Evolutionary conservation across 2,888 invertebrate genomes (phyloP).

Genomic region (Melieria omissa): DNA sequence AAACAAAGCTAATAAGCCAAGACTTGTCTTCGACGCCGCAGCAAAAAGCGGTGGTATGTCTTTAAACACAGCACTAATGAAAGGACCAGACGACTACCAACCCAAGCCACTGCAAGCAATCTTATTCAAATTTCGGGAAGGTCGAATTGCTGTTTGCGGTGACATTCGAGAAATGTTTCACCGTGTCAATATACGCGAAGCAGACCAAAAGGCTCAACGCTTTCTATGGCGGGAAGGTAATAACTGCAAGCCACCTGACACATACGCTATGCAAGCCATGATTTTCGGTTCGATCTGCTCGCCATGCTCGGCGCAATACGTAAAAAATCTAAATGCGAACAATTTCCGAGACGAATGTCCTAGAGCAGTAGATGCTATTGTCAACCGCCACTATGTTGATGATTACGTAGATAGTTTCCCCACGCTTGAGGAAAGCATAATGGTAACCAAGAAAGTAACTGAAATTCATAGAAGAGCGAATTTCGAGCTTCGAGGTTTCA

Average conservation of each 20-base stretch:
- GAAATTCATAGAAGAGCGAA: constrained; percentile 23
- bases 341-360: constrained; percentile 23
- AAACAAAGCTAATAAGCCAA: constrained; percentile 16
- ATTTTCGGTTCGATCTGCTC: constrained; percentile 37
- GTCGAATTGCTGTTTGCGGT: constrained; percentile 25
- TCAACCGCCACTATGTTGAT: constrained; percentile 27
- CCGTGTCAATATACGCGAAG: constrained; percentile 26
- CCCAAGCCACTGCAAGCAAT: constrained; percentile 29
- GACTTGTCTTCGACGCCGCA: constrained; percentile 14
- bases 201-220: constrained; percentile 30
- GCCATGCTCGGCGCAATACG: constrained; percentile 22
- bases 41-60: constrained; percentile 10
- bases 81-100: constrained; percentile 31
- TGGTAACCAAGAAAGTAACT: constrained; percentile 4
- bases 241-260: constrained; percentile 16
- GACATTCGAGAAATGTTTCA: constrained; percentile 38
- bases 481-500: constrained; percentile 23
- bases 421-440: not conserved
- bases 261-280: constrained; percentile 34
- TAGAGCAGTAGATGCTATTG: no score
- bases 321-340: constrained; percentile 35
- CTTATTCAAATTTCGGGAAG: constrained; percentile 34
- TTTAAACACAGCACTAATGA: constrained; percentile 22
- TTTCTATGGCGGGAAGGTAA: constrained; percentile 37
- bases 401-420: constrained; percentile 23